Evolutionary conservation across 2,888 invertebrate genomes (phyloP).

Genomic region (Tribolium freemani): DNA sequence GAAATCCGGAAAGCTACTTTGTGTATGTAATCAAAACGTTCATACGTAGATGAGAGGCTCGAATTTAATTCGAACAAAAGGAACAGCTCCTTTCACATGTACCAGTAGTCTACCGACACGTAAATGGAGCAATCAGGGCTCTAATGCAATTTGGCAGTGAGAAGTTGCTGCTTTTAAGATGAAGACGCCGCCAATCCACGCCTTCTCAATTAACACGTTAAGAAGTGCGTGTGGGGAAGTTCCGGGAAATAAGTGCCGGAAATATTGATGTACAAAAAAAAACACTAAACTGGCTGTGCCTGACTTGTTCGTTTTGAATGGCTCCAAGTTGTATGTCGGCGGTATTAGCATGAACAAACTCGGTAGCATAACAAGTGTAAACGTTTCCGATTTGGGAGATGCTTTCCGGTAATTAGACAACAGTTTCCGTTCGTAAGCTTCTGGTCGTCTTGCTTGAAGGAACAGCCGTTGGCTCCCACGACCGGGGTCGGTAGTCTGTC

Average conservation of each 20-base stretch:
- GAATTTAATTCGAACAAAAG: constrained; percentile 35
- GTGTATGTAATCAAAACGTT: constrained; percentile 28
- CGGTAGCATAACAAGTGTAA: constrained; percentile 41
- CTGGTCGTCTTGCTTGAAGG: constrained; percentile 45
- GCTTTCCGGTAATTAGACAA: constrained; percentile 48
- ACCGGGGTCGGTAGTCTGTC: constrained; percentile 14
- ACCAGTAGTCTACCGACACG: constrained; percentile 26
- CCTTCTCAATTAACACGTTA: constrained; percentile 33
- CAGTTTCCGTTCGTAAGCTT: constrained; percentile 45
- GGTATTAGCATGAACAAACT: constrained; percentile 33
- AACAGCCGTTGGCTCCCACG: constrained; percentile 46
- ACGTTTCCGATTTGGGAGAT: constrained; percentile 45
- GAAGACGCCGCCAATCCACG: constrained; percentile 11
- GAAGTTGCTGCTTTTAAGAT: constrained; percentile 39
- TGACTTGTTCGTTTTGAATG: too few species aligned
- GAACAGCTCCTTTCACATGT: constrained; percentile 21
- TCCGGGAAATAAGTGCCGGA: constrained; percentile 4
- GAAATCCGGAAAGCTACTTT: constrained; percentile 24
- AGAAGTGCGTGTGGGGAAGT: constrained; percentile 7
- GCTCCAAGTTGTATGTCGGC: neutral
- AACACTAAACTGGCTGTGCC: neutral
- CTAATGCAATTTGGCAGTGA: constrained; percentile 42
- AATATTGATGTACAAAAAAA: constrained; percentile 7
- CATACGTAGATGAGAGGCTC: constrained; percentile 21
- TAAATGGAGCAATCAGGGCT: constrained; percentile 40